Evolutionary conservation across 1,140 invertebrate genomes (phyloP), one percentile per base, ranked within the genome.

Genomic region (Cotesia glomerata): DNA sequence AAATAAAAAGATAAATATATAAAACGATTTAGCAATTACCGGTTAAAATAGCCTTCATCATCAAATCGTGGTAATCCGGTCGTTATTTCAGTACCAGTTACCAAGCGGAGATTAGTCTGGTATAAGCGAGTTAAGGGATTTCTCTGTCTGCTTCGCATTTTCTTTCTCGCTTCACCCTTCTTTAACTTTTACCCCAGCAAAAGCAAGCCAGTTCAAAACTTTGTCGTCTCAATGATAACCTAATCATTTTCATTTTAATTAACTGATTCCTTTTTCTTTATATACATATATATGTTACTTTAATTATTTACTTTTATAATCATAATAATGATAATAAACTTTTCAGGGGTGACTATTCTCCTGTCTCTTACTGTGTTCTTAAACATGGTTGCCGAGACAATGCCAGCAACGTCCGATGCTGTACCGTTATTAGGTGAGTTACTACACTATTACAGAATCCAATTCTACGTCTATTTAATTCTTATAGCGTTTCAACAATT

Each of bases 281-380:
- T 45, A 45, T 45, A 45, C 11, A 69, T 49, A 11, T 18, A 54
- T 3, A n/a, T n/a, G n/a, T 13, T 49, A 45, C 58, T 62, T 18
- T 5, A 26, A 26, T 26, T 26, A 26, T 26, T 26, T 26, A 26
- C 26, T 26, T 26, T 26, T 26, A 26, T 26, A 26, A 26, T 67
- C 61, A 67, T 67, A 67, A 67, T 32, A 67, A 26, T 11, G 36
- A 67, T 26, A 72, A 61, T 75, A 16, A 62, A 72, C 58, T 63
- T 32, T 51, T 75, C 93, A 98, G 96, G 97, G 90, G 97, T 99
- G 86, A 99, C 97, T 86, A 99, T 99, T 88, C 92, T 99, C 85
- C 94, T 99, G 87, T 98, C 97, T 87, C 92, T 99, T 91, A 98
- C 97, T 89, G 97, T 99, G 85, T 99, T 99, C 92, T 91, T 95